Conservation (phyloP, 2,888 invertebrate species). For the Cantharis rustica region DNA sequence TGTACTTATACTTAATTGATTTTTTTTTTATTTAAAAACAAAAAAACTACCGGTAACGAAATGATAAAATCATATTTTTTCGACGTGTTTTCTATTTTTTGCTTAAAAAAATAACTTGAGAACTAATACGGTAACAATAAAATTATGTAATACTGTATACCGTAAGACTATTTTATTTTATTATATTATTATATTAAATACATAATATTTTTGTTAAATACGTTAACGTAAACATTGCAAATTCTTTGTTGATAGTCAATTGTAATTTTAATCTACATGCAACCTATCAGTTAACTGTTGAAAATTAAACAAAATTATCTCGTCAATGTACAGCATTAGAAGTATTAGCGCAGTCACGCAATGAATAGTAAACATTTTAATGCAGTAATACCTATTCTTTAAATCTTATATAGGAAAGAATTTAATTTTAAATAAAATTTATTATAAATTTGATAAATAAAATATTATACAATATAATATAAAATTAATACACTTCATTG, state of each 20-base stretch:
- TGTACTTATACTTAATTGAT: too few species aligned
- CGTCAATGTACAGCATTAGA: slow-evolving; percentile 2
- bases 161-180: too few species aligned
- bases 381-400: neutral
- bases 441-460: neutral
- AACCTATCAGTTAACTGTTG: slow-evolving; percentile 12
- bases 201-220: neutral
- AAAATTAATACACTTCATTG: too few species aligned
- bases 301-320: slow-evolving; percentile 15
- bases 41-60: too few species aligned
- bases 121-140: too few species aligned
- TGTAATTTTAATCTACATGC: slow-evolving; percentile 4
- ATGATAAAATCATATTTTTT: too few species aligned
- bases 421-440: neutral
- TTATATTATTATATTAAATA: neutral
- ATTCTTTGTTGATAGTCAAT: neutral
- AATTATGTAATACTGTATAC: too few species aligned
- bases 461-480: too few species aligned
- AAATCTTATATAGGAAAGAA: neutral
- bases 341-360: neutral
- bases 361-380: neutral
- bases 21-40: too few species aligned
- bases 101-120: too few species aligned
- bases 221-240: neutral
- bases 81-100: neutral